Evolutionary conservation across 2,888 invertebrate species (phyloP), one percentile per base, ranked within the genome.

Genomic region (Agapostemon virescens): DNA sequence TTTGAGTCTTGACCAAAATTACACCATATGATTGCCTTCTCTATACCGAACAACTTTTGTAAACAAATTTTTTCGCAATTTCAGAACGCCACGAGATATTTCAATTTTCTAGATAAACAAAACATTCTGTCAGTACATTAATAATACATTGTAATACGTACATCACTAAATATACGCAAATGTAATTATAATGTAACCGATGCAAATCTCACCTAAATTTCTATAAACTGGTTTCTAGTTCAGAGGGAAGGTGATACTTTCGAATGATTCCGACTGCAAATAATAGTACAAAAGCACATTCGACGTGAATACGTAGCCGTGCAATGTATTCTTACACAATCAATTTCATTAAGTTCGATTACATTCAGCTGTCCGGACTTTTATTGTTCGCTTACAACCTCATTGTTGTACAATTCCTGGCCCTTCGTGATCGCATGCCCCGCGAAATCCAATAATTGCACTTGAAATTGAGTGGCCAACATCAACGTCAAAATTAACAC

Each of bases 401-500:
- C 4, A 66, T 40, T 66, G 40, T 42, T 23, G 38, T n/a, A 42
- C 15, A 15, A 42, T 66, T 23, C 42, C 66, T 42, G 26, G 1
- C 9, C 26, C 66, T 30, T 26, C 9, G 30, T n/a, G 33, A 63
- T 36, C 13, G 49, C 26, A n/a, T 38, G 15, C 58, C 36, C 33
- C 55, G 7, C 13, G 36, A 33, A 45, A 79, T 78, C 63, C 71
- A 68, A 79, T 79, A 72, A 68, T 36, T 23, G 63, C 52, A n/a
- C 63, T 78, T 15, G 49, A 63, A 72, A 79, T 55, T 63, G 63
- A 63, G 40, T 36, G 58, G 13, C 30, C 30, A 45, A 7, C 38
- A 63, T 68, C 63, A 52, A 64, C 63, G 64, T 73, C 45, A 69
- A 63, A 61, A 64, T 79, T 80, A 79, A 45, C 63, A 58, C 68